phyloP scores from a whole-genome alignment of 2,113 vertebrate genomes.

The Corvus moneduloides region DNA sequence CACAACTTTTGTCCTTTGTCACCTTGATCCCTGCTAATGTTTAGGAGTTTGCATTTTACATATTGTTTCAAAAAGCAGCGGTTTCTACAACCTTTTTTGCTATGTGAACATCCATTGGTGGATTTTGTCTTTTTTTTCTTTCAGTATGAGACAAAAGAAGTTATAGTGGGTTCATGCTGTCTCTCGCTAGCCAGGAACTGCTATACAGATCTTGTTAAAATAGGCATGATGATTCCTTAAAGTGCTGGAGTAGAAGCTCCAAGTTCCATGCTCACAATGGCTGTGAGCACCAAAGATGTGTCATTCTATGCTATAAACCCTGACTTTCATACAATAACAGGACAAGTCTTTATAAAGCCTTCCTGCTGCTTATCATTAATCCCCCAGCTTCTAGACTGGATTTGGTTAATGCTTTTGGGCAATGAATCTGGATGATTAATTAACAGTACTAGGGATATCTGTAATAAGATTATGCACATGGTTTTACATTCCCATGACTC shows the following conservation, averaged over 20 bases:
- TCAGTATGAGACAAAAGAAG: background rate
- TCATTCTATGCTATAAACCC: background rate
- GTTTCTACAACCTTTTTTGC: background rate
- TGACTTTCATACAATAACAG: background rate
- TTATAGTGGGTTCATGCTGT: background rate
- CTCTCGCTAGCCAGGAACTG: background rate
- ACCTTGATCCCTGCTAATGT: background rate
- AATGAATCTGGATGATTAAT: slow-evolving; percentile 49
- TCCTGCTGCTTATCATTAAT: slow-evolving; percentile 38
- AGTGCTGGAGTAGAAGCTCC: background rate
- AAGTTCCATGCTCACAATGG: background rate
- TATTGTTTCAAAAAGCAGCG: background rate
- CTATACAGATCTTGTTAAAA: background rate
- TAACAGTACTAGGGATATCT: slow-evolving; percentile 23
- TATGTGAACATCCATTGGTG: background rate
- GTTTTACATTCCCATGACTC: slow-evolving; percentile 21
- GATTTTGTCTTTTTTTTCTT: background rate
- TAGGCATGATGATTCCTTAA: background rate
- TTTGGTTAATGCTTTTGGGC: slow-evolving; percentile 51
- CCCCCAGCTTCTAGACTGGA: slow-evolving; percentile 4
- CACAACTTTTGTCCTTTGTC: background rate
- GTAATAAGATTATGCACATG: slow-evolving; percentile 26
- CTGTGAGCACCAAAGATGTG: background rate
- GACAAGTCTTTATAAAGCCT: background rate
- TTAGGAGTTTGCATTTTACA: background rate